Conservation (phyloP, 2,797 vertebrate species). For the Thaleichthys pacificus region DNA sequence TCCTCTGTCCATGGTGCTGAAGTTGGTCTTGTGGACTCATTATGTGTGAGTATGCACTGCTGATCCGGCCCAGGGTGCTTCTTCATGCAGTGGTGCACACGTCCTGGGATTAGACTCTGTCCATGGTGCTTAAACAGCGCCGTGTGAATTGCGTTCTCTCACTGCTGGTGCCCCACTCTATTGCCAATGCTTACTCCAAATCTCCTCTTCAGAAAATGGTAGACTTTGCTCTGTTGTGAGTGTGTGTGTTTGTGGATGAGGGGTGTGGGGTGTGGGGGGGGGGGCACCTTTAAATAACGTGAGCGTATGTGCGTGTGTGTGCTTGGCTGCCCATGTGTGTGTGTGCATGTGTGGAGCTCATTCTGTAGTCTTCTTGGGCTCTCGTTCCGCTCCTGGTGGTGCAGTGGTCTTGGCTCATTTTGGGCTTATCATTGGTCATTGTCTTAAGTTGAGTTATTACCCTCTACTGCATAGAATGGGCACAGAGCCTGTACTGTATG, state of each 20-base stretch:
- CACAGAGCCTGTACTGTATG: neutral
- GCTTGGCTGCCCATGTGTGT: neutral
- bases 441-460: conserved; percentile 16
- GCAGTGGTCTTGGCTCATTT: conserved; percentile 19
- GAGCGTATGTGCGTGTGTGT: neutral
- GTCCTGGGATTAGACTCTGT: neutral
- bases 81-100: neutral
- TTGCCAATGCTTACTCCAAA: neutral
- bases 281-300: no score
- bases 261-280: no score
- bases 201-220: neutral
- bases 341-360: neutral
- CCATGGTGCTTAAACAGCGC: conserved; percentile 14
- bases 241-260: neutral
- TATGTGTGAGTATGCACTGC: neutral
- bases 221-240: neutral
- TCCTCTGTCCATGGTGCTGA: conserved; percentile 11
- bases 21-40: neutral
- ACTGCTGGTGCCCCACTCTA: neutral
- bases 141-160: neutral
- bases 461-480: conserved; percentile 1
- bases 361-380: conserved; percentile 7
- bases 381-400: neutral
- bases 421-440: conserved; percentile 17
- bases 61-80: neutral